Conservation (phyloP, 2,113 vertebrate species). For the Arizona elegans region DNA sequence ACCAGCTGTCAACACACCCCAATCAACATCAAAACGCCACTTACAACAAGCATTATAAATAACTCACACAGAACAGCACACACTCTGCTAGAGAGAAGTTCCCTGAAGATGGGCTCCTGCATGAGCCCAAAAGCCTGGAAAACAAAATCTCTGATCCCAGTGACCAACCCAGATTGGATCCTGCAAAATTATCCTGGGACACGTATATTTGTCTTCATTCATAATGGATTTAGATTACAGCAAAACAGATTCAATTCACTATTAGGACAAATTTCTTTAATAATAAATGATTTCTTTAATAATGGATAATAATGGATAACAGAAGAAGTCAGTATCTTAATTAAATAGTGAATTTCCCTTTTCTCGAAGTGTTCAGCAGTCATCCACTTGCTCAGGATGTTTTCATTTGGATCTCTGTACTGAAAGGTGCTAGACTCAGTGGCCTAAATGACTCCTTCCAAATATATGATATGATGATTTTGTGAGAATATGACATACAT, state of each 20-base stretch:
- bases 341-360: neutral
- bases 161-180: neutral
- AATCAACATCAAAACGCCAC: neutral
- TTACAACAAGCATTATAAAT: neutral
- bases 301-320: neutral
- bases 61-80: neutral
- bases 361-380: neutral
- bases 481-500: neutral
- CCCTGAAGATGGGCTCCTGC: neutral
- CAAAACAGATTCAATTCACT: neutral
- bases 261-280: neutral
- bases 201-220: neutral
- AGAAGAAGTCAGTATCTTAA: neutral
- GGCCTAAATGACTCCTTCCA: neutral
- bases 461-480: neutral
- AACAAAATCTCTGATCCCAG: neutral
- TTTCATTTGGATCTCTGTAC: neutral
- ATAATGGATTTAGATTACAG: neutral
- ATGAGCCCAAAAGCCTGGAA: neutral
- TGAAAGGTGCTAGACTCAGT: neutral
- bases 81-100: neutral
- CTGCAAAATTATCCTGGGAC: neutral
- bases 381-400: neutral
- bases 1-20: neutral
- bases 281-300: neutral